Base-by-base conservation (phyloP, 2,797 vertebrate genomes). In the Xenops minutus region DNA sequence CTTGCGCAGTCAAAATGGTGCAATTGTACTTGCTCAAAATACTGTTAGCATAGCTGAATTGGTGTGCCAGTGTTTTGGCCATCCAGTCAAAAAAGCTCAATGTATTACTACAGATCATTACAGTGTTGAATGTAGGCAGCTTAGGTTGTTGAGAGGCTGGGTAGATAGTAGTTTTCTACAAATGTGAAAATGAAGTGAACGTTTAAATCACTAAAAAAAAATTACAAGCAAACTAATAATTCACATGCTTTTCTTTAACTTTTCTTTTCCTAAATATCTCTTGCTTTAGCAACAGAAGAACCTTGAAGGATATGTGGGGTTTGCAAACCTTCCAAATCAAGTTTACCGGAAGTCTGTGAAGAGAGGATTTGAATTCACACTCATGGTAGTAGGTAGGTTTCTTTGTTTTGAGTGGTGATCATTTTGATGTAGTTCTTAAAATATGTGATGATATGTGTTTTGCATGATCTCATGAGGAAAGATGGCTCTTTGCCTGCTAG, bases 261-360 rank as follows among this genome's bases (percentile, higher is more conserved):
- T 62, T 22, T 69, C 20, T 1, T 81, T 24, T 59, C 12, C 26
- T 37, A 7, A 81, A 37, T 76, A 36, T 86, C 18, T 88, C 30
- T 94, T 97, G 72, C 59, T 83, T 95, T 97, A 99, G 99, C 99
- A 99, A 98, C 99, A 99, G 98, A 99, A 99, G 97, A 99, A 99
- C 97, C 99, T 99, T 98, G 99, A 99, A 98, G 99, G 99, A 98
- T 99, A 99, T 94, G 99, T 99, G 97, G 99, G 99, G 97, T 99
- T 99, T 98, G 99, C 99, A 94, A 99, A 99, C 98, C 99, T 99
- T 82, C 99, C 99, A 76, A 99, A 99, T 98, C 99, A 99, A 98
- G 99, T 99, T 78, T 99, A 99, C 97, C 98, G 99, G 95, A 99
- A 99, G 98, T 99, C 99, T 68, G 99, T 99, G 95, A 99, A 99